phyloP scores from a whole-genome alignment of 1,140 invertebrate species.

The Heliconius himera region DNA sequence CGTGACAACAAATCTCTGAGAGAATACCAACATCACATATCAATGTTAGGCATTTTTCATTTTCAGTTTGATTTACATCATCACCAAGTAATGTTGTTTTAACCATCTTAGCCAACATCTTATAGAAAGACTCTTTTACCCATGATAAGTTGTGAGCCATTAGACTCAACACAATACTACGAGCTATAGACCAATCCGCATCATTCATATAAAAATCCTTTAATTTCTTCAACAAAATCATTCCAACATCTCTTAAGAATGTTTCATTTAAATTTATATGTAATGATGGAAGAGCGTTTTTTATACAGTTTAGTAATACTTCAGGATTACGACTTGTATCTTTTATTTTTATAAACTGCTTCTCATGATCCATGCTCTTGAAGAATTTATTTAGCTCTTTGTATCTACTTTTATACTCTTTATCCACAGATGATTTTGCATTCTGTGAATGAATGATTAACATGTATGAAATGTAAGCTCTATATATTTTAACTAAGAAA shows the following conservation, averaged over 20 bases:
- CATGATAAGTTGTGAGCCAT: conserved; percentile 74
- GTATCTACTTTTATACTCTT: conserved; percentile 75
- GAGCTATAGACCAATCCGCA: conserved; percentile 60
- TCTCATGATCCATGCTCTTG: conserved; percentile 75
- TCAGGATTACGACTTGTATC: conserved; percentile 48
- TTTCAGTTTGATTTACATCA: conserved; percentile 50
- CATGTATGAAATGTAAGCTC: background rate
- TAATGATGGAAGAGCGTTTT: conserved; percentile 73
- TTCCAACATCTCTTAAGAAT: conserved; percentile 69
- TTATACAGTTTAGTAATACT: conserved; percentile 64
- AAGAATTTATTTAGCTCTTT: conserved; percentile 74
- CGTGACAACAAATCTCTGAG: conserved; percentile 85
- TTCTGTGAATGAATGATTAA: conserved; percentile 47
- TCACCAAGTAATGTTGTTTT: conserved; percentile 65
- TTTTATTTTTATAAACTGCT: conserved; percentile 72
- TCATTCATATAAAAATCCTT: conserved; percentile 62
- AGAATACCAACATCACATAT: conserved; percentile 82
- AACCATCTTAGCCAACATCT: conserved; percentile 58
- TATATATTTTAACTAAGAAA: too few species aligned
- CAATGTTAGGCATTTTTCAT: conserved; percentile 76
- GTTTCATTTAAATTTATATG: conserved; percentile 78
- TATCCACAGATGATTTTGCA: conserved; percentile 55
- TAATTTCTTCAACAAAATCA: conserved; percentile 68
- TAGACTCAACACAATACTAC: conserved; percentile 71
- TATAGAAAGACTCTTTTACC: conserved; percentile 64